Conservation (phyloP, 2,888 invertebrate genomes). For the Cordylochernes scorpioides region DNA sequence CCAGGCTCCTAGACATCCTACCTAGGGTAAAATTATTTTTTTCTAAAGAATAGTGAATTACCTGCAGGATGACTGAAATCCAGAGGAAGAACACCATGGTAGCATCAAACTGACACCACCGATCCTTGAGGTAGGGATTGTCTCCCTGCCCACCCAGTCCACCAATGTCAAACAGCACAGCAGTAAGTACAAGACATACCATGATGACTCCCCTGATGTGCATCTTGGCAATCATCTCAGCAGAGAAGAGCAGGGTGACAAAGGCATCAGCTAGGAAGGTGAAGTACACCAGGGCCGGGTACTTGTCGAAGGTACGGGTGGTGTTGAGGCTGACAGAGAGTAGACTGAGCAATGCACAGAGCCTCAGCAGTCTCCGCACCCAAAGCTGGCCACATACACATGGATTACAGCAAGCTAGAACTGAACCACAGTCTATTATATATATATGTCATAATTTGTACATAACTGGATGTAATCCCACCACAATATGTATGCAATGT, state of each 20-base stretch:
- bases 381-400: constrained; percentile 38
- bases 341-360: constrained; percentile 72
- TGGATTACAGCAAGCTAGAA: too few relatives aligned
- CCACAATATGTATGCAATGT: too few relatives aligned
- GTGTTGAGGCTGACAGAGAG: constrained; percentile 91
- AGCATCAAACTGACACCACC: constrained; percentile 98
- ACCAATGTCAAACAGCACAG: too few relatives aligned
- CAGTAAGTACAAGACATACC: constrained; percentile 8
- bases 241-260: constrained; percentile 75
- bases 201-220: constrained; percentile 65
- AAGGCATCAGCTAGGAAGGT: constrained; percentile 71
- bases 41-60: too few relatives aligned
- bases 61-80: constrained; percentile 76
- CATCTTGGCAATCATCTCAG: constrained; percentile 98
- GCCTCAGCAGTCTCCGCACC: constrained; percentile 59
- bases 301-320: constrained; percentile 74
- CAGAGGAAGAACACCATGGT: constrained; percentile 91
- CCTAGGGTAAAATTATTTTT: too few relatives aligned
- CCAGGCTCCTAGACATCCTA: too few relatives aligned
- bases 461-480: too few relatives aligned
- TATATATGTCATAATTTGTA: too few relatives aligned
- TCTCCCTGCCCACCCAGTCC: too few relatives aligned
- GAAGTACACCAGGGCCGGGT: constrained; percentile 56
- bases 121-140: constrained; percentile 77
- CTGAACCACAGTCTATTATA: too few relatives aligned